phyloP scores from a whole-genome alignment of 2,113 vertebrate genomes.

The Clinocottus analis region DNA sequence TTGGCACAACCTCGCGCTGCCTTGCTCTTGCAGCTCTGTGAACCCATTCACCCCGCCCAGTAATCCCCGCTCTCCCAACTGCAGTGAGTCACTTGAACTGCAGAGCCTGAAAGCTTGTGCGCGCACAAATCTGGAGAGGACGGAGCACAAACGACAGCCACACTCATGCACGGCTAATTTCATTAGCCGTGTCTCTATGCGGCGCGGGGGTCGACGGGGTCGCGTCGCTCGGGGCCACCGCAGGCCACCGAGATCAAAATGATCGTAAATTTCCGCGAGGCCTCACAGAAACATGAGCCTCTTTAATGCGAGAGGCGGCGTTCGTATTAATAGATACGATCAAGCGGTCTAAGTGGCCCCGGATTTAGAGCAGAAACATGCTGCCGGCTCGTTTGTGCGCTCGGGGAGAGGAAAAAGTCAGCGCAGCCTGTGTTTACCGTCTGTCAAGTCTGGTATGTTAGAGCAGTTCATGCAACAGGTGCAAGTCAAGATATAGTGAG shows the following conservation, averaged over 20 bases:
- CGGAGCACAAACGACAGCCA: constrained; percentile 72
- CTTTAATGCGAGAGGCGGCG: constrained; percentile 21
- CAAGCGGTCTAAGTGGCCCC: constrained; percentile 20
- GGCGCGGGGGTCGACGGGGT: constrained; percentile 70
- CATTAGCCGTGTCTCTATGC: constrained; percentile 77
- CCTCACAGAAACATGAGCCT: constrained; percentile 57
- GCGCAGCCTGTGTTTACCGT: constrained; percentile 45
- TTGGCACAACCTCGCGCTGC: constrained; percentile 26
- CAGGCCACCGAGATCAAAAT: constrained; percentile 37
- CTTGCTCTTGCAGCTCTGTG: constrained; percentile 48
- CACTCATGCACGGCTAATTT: constrained; percentile 74
- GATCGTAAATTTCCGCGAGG: constrained; percentile 39
- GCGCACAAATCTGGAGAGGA: constrained; percentile 63
- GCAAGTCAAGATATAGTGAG: constrained; percentile 49
- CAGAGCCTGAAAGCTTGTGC: constrained; percentile 50
- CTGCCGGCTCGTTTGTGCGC: constrained; percentile 50
- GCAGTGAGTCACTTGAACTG: constrained; percentile 75
- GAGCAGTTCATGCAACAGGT: constrained; percentile 64
- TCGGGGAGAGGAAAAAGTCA: constrained; percentile 33
- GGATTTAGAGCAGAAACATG: constrained; percentile 26
- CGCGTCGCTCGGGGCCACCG: constrained; percentile 34
- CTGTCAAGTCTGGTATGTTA: constrained; percentile 57
- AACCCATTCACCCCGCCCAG: constrained; percentile 70
- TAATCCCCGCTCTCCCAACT: constrained; percentile 73
- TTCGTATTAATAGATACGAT: constrained; percentile 61